A percentile compares a stretch with the other conserved stretches of the same genome.
These are phyloP conservation scores for Chondrosia reniformis DNA, from an alignment of 37 sponge, comb jelly and placozoan genomes.

Conservation along the genomic window DNA sequence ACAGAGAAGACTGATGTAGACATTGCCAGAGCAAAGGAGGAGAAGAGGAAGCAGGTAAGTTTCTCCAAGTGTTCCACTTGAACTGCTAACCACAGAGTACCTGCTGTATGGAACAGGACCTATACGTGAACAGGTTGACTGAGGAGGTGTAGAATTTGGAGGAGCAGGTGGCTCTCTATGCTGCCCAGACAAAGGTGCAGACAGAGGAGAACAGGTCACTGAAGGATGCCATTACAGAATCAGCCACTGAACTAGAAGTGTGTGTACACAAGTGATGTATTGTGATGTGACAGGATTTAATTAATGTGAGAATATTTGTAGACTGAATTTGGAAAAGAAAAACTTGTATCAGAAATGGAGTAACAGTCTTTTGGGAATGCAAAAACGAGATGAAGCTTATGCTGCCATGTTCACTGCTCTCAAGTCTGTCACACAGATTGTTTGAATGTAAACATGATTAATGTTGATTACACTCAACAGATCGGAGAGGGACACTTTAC, in stretches of 20 bases:
- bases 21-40: constrained; percentile 75
- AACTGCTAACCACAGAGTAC: too few species aligned
- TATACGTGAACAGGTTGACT: constrained; percentile 84
- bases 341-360: constrained; percentile 95
- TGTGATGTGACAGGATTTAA: too few species aligned
- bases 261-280: too few species aligned
- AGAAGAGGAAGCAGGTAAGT: constrained; percentile 83
- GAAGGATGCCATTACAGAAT: constrained; percentile 77
- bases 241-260: constrained; percentile 91
- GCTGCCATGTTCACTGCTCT: constrained; percentile 85
- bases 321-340: constrained; percentile 94
- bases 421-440: constrained; percentile 42
- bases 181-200: constrained; percentile 82
- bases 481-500: constrained; percentile 62
- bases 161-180: constrained; percentile 76
- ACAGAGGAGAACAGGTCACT: constrained; percentile 79
- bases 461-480: too few species aligned
- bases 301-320: too few species aligned
- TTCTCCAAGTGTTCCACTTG: too few species aligned
- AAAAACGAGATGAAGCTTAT: constrained; percentile 94
- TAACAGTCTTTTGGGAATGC: constrained; percentile 88
- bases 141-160: constrained; percentile 63
- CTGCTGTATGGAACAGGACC: too few species aligned
- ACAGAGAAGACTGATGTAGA: constrained; percentile 86
- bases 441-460: too few species aligned